Evolutionary conservation across 2,888 invertebrate genomes (phyloP).

Genomic region (Andrena flavipes): DNA sequence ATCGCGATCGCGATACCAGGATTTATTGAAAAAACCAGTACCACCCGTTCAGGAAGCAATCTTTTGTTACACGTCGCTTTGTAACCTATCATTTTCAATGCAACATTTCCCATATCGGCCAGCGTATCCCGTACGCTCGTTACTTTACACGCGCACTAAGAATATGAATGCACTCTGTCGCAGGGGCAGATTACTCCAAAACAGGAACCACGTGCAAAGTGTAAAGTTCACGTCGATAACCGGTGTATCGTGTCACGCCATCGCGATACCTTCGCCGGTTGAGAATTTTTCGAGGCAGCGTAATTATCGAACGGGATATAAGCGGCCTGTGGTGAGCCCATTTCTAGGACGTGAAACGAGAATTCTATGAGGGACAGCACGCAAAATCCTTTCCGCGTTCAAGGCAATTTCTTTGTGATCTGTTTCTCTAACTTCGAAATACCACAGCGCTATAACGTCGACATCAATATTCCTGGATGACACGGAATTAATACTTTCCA

Average conservation of each 20-base stretch:
- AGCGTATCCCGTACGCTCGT: slow-evolving; percentile 33
- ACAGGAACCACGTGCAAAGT: slow-evolving; percentile 66
- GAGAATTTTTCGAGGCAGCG: slow-evolving; percentile 75
- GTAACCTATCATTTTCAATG: slow-evolving; percentile 53
- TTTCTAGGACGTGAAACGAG: slow-evolving; percentile 70
- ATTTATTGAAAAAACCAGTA: slow-evolving; percentile 51
- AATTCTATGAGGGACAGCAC: slow-evolving; percentile 72
- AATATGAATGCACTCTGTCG: slow-evolving; percentile 58
- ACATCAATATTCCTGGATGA: background rate
- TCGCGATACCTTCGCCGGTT: slow-evolving; percentile 75
- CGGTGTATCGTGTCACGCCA: slow-evolving; percentile 82
- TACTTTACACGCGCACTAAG: slow-evolving; percentile 28
- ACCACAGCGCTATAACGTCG: background rate
- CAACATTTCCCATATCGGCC: slow-evolving; percentile 45
- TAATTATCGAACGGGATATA: slow-evolving; percentile 79
- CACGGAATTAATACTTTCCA: background rate
- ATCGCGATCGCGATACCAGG: slow-evolving; percentile 47
- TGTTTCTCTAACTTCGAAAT: background rate
- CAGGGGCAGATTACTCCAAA: slow-evolving; percentile 64
- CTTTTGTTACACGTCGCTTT: slow-evolving; percentile 42
- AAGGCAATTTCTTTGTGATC: background rate
- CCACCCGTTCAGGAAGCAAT: slow-evolving; percentile 43
- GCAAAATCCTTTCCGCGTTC: slow-evolving; percentile 71
- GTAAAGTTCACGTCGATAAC: slow-evolving; percentile 83
- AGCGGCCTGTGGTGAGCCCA: slow-evolving; percentile 72